Base-by-base conservation (phyloP, 2,113 vertebrate genomes). In the Octodon degus region DNA sequence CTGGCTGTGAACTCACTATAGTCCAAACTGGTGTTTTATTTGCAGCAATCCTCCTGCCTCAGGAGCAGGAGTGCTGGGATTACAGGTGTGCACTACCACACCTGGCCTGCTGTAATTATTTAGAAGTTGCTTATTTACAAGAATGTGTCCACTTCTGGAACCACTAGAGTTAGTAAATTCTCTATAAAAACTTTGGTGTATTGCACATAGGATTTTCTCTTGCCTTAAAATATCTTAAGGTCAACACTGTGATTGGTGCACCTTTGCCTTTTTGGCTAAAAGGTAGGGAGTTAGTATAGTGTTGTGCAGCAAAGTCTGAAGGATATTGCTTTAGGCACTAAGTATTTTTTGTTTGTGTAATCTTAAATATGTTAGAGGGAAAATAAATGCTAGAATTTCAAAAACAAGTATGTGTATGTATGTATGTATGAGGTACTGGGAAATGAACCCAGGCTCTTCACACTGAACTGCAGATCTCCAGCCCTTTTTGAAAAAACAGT, bases 121-220 rank as follows among this genome's bases (percentile, higher is more conserved):
- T 17, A 20, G 5, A 55, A 8, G 24, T 17, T 24, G 10, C 74
- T 24, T 47, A 32, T 50, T n/a, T 13, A 4, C 4, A 5, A n/a
- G 30, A 8, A 0, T 0, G 11, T 4, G 2, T 8, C n/a, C 19
- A 40, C 20, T 53, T 24, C 7, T 62, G n/a, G 13, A 16, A 32
- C 12, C 24, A 11, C 25, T 13, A 3, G 12, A 8, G 1, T 37
- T 30, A 11, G 8, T 5, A 32, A 1, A 4, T 67, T 34, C 4
- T 9, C 67, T 22, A 20, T 4, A 30, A 34, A 34, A 47, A 65
- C 19, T 2, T 9, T 4, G 14, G 0, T 77, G n/a, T 62, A 14
- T 27, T n/a, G 6, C 25, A 19, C 0, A n/a, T 13, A n/a, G 32
- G 17, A 24, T 5, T 50, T 74, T 32, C 30, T 86, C 60, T 76